Percentiles rank a stretch among this genome's conserved stretches.
Evolutionary conservation across 2,113 vertebrate genomes (phyloP).

Genomic region (Casuarius casuarius): DNA sequence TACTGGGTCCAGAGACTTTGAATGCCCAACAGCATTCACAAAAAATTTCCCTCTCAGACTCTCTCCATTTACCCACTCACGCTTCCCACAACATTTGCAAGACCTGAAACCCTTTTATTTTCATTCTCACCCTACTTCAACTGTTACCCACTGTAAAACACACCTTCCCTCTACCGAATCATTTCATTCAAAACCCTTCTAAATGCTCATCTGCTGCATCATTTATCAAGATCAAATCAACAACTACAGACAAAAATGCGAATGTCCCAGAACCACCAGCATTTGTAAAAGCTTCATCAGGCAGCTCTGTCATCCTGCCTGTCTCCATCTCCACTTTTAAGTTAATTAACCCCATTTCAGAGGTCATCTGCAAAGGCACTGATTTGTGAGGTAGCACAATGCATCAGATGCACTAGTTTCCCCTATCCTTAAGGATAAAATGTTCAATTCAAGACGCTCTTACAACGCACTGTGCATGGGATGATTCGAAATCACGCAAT

Average conservation of each 20-base stretch:
- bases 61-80: neutral
- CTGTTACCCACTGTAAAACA: neutral
- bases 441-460: fast-evolving
- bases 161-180: neutral
- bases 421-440: neutral
- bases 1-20: neutral
- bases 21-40: neutral
- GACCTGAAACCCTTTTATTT: neutral
- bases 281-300: neutral
- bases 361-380: neutral
- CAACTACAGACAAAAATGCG: neutral
- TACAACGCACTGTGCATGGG: neutral
- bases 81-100: neutral
- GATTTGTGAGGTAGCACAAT: fast-evolving
- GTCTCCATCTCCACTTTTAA: neutral
- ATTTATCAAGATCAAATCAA: neutral
- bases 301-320: neutral
- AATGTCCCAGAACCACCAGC: neutral
- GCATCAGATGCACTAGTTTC: neutral
- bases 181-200: neutral
- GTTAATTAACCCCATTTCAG: neutral
- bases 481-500: fast-evolving
- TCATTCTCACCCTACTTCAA: neutral
- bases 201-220: too few species aligned
- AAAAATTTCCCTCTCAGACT: neutral